These are phyloP conservation scores for Cactoblastis cactorum DNA, from an alignment of 2,888 invertebrate species.

Conservation along the genomic window DNA sequence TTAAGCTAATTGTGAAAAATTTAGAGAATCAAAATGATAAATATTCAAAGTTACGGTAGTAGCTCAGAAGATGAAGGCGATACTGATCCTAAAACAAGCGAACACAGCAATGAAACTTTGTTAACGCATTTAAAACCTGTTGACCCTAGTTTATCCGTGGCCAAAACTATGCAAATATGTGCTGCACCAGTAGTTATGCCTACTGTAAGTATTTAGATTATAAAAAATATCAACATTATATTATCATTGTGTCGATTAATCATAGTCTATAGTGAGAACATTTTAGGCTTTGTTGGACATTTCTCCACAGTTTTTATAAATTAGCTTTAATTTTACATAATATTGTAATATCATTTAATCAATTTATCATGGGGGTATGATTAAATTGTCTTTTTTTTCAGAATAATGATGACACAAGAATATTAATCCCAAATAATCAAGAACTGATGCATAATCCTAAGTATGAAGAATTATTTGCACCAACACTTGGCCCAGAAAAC, in stretches of 20 bases:
- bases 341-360: background rate
- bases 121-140: constrained; percentile 78
- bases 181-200: constrained; percentile 92
- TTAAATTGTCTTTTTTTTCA: constrained; percentile 42
- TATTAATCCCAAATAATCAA: constrained; percentile 88
- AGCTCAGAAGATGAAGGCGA: constrained; percentile 85
- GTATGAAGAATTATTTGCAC: constrained; percentile 96
- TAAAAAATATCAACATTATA: background rate
- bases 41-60: constrained; percentile 86
- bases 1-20: constrained; percentile 3
- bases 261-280: constrained; percentile 12
- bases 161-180: constrained; percentile 84
- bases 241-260: background rate
- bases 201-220: constrained; percentile 73
- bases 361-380: background rate
- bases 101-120: constrained; percentile 59
- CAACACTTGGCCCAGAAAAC: constrained; percentile 94
- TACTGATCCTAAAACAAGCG: constrained; percentile 49
- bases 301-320: background rate
- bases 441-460: constrained; percentile 95
- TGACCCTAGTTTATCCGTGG: constrained; percentile 78
- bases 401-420: constrained; percentile 85
- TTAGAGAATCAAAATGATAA: constrained; percentile 79
- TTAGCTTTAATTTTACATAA: background rate
- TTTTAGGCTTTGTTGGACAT: background rate